Conservation (phyloP, 2,888 invertebrate genomes). For the Cryptocephalus moraei region DNA sequence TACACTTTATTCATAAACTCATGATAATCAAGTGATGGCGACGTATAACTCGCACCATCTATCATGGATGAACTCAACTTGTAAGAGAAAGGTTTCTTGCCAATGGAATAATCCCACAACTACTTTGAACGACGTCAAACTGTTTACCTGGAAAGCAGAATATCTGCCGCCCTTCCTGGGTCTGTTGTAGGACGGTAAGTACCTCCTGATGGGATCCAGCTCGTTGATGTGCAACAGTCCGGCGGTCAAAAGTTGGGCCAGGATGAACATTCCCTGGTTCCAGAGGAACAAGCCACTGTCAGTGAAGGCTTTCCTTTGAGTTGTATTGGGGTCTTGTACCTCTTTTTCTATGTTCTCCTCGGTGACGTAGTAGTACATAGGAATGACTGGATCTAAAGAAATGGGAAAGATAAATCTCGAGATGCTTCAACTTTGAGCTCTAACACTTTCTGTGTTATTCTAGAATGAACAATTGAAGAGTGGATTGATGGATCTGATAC, state of each 20-base stretch:
- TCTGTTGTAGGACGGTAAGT: conserved; percentile 90
- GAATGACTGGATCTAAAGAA: conserved; percentile 70
- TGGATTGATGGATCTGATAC: too few relatives aligned
- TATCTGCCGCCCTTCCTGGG: conserved; percentile 87
- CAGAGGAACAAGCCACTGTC: conserved; percentile 70
- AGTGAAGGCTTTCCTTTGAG: conserved; percentile 30
- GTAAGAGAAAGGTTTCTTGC: too few relatives aligned
- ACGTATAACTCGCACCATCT: neutral
- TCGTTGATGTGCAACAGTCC: conserved; percentile 88
- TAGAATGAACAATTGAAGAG: too few relatives aligned
- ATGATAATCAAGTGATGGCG: neutral
- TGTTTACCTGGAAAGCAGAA: conserved; percentile 88
- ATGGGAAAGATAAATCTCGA: neutral
- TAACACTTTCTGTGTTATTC: too few relatives aligned
- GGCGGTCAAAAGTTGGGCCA: conserved; percentile 83
- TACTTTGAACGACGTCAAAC: neutral
- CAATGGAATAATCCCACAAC: too few relatives aligned
- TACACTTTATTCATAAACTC: neutral
- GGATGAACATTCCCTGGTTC: conserved; percentile 94
- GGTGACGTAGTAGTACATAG: conserved; percentile 87
- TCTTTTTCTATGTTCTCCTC: conserved; percentile 64
- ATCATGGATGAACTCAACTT: neutral
- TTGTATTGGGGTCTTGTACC: conserved; percentile 49
- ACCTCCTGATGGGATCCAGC: conserved; percentile 88
- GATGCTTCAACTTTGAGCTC: too few relatives aligned